Evolutionary conservation across 64 coral and sea anemone species (phyloP), one percentile per base, ranked within the genome.

Genomic region (Acropora tenuis): DNA sequence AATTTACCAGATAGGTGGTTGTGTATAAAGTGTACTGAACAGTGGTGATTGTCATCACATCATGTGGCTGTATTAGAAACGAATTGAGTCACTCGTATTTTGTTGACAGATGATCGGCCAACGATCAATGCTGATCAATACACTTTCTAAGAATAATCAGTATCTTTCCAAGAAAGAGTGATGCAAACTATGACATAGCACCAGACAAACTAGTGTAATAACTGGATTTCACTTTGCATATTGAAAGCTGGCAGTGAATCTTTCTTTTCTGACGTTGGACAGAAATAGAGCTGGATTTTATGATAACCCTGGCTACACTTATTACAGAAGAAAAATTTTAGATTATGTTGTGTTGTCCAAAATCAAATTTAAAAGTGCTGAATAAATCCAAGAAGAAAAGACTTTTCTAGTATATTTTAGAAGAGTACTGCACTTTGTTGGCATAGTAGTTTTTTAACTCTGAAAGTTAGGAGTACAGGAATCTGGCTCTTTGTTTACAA

Each of bases 21-120:
- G 71, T 88, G 85, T 88, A 20, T 88, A 52, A 45, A 76, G 85
- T 88, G 85, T 88, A 52, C 74, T 1, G 71, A 88, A 20, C 46
- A 88, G 85, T 88, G 59, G 85, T 88, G 60, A 65, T 10, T 16
- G 16, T 10, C 1, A 16, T 8, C 0, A 0, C 8, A 1, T 65
- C 16, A 65, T 65, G 8, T 65, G 60, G 8, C 16, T 30, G 30
- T 30, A 30, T 30, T 30, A 30, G 30, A 30, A 30, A 30, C 30
- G 30, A 30, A 30, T 30, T 30, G 0, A 30, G 30, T 30, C 30
- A 30, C 30, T 30, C 30, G 30, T 30, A 30, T 30, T 30, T 30
- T 30, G 30, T 30, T 30, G 30, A 30, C 30, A 30, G 30, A 30
- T 30, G 30, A 30, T 30, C 30, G 30, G 30, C 30, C 30, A 30